Evolutionary conservation across 2,797 vertebrate species (phyloP), one percentile per base, ranked within the genome.

Genomic region (Muscicapa striata): DNA sequence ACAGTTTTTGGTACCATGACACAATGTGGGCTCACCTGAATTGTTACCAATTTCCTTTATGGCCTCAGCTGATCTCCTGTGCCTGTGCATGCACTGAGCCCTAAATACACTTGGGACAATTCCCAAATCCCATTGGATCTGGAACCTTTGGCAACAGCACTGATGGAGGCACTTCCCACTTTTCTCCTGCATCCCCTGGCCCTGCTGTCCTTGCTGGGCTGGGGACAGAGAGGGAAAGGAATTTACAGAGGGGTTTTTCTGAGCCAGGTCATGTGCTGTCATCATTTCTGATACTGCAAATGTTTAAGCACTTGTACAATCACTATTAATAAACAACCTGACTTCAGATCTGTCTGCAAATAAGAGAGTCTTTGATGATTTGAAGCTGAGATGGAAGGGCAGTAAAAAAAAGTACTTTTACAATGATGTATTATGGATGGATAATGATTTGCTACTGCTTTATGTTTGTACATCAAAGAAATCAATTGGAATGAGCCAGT

Each of bases 71-170:
- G 62, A 46, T n/a, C 69, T 41, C 9, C 36, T 21, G 24, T n/a
- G 54, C 14, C 5, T 5, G 29, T 24, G 78, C n/a, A 6, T 10
- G 16, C 43, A 0, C 41, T 30, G 9, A 15, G 48, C 48, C 32
- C 52, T 30, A 0, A 43, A 20, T 7, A 1, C 46, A 4, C 1
- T 3, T 0, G 5, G 9, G 59, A 1, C 11, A 23, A 11, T 16
- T 40, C 29, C 4, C 59, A 72, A 30, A 34, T 32, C 11, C 64
- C 9, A 13, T 12, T 36, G 43, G 67, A 9, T 15, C 22, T 20
- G 14, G 5, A 27, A 1, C 46, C 40, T 62, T 29, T 49, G 84
- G 77, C 49, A 52, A 1, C 11, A 5, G 15, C 1, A 0, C 46
- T 16, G 51, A 4, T 8, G 23, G 3, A 48, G 17, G 29, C 66